phyloP scores from a whole-genome alignment of 2,797 vertebrate genomes.

The Lycodopsis pacificus region DNA sequence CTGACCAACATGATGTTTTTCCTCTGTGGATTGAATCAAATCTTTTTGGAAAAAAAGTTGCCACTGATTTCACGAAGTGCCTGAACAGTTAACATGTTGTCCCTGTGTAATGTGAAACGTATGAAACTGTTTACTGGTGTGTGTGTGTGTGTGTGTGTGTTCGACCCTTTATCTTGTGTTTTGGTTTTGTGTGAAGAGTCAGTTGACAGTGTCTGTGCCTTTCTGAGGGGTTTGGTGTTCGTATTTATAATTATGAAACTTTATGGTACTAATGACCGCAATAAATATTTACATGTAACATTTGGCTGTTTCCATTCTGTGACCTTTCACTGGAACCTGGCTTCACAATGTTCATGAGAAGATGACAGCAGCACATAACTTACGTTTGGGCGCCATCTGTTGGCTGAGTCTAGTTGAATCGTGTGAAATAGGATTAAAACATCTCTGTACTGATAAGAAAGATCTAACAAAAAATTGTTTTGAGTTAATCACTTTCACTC shows the following conservation, averaged over 20 bases:
- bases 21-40: not conserved
- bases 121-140: not conserved
- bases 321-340: not conserved
- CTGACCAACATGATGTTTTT: not conserved
- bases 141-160: too few species aligned
- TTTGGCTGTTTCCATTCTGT: conserved; percentile 16
- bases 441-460: not conserved
- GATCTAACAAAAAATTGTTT: not conserved
- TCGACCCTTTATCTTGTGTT: not conserved
- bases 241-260: conserved; percentile 13
- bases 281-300: conserved; percentile 27
- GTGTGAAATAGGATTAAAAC: not conserved
- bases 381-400: conserved; percentile 29
- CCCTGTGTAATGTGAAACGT: conserved; percentile 27
- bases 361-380: not conserved
- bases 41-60: not conserved
- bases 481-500: too few species aligned
- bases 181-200: not conserved
- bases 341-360: not conserved
- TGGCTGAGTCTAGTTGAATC: not conserved
- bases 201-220: not conserved
- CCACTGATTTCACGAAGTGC: not conserved
- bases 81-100: not conserved
- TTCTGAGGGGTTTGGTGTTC: not conserved
- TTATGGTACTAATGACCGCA: conserved; percentile 31